Evolutionary conservation across 2,888 invertebrate species (phyloP).

Genomic region (Iphiclides podalirius): DNA sequence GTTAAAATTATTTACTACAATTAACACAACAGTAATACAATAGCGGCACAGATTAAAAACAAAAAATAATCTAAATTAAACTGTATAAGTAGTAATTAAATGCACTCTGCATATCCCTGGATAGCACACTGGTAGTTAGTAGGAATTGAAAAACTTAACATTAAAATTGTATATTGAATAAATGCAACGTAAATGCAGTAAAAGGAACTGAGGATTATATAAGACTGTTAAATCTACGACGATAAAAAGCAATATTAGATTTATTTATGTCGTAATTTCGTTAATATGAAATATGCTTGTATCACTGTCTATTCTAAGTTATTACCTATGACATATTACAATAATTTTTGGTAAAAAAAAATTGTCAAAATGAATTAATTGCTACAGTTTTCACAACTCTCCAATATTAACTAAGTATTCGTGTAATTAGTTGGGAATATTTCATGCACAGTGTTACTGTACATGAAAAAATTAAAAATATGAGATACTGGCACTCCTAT

Average conservation of each 20-base stretch:
- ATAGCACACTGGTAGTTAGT: slow-evolving; percentile 12
- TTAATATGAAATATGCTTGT: not conserved
- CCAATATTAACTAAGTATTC: no score
- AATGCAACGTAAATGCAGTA: slow-evolving; percentile 21
- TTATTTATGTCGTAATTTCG: not conserved
- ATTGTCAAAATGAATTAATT: not conserved
- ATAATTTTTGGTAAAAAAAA: not conserved
- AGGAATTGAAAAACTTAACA: slow-evolving; percentile 12
- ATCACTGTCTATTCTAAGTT: no score
- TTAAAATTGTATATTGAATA: slow-evolving; percentile 14
- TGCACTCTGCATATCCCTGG: slow-evolving; percentile 2
- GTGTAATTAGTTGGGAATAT: no score
- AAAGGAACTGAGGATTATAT: slow-evolving; percentile 1
- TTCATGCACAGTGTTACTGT: no score
- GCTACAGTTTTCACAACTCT: not conserved
- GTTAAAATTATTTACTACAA: slow-evolving; percentile 14
- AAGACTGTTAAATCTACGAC: not conserved
- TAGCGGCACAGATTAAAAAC: slow-evolving; percentile 1
- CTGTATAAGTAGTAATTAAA: slow-evolving; percentile 3
- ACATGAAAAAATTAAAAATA: not conserved
- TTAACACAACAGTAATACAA: slow-evolving; percentile 13
- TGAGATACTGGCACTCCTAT: slow-evolving; percentile 20
- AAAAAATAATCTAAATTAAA: slow-evolving; percentile 12
- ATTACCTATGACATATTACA: no score
- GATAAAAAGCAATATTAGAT: not conserved